A percentile compares a stretch with the other conserved stretches of the same genome.
These are phyloP conservation scores for Chaetodon trifascialis DNA, from an alignment of 2,113 vertebrate species.

Conservation along the genomic window DNA sequence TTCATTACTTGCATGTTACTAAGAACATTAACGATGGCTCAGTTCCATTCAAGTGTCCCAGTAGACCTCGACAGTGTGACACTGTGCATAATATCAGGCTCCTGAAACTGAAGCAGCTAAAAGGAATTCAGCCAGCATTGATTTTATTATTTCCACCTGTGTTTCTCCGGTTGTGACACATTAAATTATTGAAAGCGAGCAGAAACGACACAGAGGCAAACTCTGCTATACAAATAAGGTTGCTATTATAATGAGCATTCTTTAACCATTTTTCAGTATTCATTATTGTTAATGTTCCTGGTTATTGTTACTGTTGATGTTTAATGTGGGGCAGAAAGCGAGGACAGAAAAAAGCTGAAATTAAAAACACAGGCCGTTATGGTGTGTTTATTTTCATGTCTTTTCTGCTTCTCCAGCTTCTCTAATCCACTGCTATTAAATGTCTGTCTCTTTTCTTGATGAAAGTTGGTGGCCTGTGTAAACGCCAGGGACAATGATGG, in stretches of 20 bases:
- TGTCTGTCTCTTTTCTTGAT: neutral
- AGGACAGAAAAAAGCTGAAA: neutral
- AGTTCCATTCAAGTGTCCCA: too few species aligned
- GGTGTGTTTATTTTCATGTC: neutral
- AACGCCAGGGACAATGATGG: neutral
- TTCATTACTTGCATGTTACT: neutral
- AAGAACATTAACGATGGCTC: too few species aligned
- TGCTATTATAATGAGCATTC: neutral
- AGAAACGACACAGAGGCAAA: too few species aligned
- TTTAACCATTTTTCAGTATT: neutral
- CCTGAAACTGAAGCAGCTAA: too few species aligned
- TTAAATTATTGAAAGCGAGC: too few species aligned
- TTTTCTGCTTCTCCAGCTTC: too few species aligned
- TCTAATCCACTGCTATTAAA: neutral
- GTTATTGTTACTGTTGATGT: neutral
- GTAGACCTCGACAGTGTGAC: too few species aligned
- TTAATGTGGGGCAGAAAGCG: neutral
- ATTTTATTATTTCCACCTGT: too few species aligned
- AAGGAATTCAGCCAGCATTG: too few species aligned
- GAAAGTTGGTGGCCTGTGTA: too few species aligned
- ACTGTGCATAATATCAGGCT: too few species aligned
- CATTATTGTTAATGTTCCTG: neutral
- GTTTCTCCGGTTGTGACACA: too few species aligned
- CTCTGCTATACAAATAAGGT: neutral
- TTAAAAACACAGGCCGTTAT: neutral